Percentiles rank a stretch among this genome's conserved stretches.
Evolutionary conservation across 2,113 vertebrate species (phyloP).

Genomic region (Syrrhaptes paradoxus): DNA sequence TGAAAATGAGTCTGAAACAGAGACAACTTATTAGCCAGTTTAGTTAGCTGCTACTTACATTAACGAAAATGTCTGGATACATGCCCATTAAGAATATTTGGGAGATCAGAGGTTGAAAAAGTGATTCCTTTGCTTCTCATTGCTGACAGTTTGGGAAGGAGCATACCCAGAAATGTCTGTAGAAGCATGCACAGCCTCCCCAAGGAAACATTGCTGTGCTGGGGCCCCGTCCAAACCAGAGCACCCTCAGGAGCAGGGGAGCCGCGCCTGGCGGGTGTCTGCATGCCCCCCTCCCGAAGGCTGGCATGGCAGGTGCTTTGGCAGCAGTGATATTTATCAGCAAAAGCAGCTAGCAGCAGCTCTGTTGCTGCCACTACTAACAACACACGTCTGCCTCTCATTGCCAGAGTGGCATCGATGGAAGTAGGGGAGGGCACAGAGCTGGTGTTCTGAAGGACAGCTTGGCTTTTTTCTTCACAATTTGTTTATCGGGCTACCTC

Average conservation of each 20-base stretch:
- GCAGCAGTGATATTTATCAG: neutral
- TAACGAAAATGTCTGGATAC: constrained; percentile 58
- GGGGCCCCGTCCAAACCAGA: neutral
- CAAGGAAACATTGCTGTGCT: neutral
- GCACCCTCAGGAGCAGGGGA: neutral
- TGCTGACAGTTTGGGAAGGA: neutral
- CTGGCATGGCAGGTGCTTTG: neutral
- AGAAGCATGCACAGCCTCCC: neutral
- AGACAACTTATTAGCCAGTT: constrained; percentile 58
- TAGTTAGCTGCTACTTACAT: constrained; percentile 55
- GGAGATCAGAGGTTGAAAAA: constrained; percentile 32
- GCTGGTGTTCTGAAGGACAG: neutral
- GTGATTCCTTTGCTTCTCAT: neutral
- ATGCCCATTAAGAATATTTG: constrained; percentile 40
- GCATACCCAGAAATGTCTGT: neutral
- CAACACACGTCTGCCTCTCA: neutral
- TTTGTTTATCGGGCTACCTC: neutral
- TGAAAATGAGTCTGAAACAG: constrained; percentile 60
- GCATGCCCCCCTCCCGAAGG: neutral
- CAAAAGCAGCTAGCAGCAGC: neutral
- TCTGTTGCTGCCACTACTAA: neutral
- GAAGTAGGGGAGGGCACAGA: neutral
- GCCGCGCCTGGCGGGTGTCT: fast-evolving
- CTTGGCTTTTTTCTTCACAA: neutral
- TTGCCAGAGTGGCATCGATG: neutral